A percentile compares a stretch with the other conserved stretches of the same genome.
Evolutionary conservation across 2,888 invertebrate species (phyloP).

Genomic region (Liopterus haemorrhoidalis): DNA sequence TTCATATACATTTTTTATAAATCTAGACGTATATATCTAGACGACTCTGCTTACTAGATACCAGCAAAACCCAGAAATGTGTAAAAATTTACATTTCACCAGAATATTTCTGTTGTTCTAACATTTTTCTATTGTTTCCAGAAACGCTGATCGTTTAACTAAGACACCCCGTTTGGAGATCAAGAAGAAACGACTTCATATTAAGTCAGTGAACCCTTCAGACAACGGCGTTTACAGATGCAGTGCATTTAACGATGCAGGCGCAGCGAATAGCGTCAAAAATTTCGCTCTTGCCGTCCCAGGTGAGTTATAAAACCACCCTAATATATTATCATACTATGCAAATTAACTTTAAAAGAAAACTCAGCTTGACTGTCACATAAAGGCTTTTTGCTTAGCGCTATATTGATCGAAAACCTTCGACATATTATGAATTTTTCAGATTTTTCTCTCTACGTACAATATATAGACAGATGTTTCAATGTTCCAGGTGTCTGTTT

Average conservation of each 20-base stretch:
- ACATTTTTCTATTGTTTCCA: too few relatives aligned
- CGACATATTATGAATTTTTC: not conserved
- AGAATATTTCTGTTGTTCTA: too few relatives aligned
- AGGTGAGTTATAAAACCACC: slow-evolving; percentile 42
- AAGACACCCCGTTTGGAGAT: slow-evolving; percentile 54
- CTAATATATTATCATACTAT: slow-evolving; percentile 4
- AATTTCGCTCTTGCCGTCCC: slow-evolving; percentile 51
- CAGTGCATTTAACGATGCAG: slow-evolving; percentile 62
- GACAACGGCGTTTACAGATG: slow-evolving; percentile 74
- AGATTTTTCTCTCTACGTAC: not conserved
- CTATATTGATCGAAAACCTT: too few relatives aligned
- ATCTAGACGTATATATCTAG: too few relatives aligned
- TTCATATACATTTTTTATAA: too few relatives aligned
- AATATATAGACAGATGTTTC: too few relatives aligned
- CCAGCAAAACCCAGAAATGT: too few relatives aligned
- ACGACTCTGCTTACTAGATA: too few relatives aligned
- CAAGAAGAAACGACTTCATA: slow-evolving; percentile 55
- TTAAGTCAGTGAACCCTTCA: slow-evolving; percentile 50
- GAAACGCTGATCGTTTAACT: slow-evolving; percentile 58
- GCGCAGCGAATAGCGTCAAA: slow-evolving; percentile 48
- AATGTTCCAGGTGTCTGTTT: too few relatives aligned
- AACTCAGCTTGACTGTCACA: too few relatives aligned
- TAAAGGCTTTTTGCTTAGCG: too few relatives aligned
- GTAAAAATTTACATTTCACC: too few relatives aligned
- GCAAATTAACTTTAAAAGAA: slow-evolving; percentile 1